Evolutionary conservation across 1,140 invertebrate species (phyloP).

Genomic region (Cyclina sinensis): DNA sequence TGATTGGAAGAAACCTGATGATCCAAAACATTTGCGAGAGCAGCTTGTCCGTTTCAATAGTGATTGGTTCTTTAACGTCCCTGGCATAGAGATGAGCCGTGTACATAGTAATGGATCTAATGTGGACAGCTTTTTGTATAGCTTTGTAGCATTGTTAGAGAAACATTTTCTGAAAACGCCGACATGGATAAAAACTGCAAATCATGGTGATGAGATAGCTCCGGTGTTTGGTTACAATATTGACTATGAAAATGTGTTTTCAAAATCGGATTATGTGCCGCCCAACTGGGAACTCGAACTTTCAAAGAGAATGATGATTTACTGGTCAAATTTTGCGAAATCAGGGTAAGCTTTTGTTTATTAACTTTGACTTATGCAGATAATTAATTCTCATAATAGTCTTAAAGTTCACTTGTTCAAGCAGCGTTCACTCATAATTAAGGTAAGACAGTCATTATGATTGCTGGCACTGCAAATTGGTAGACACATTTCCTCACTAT

Average conservation of each 20-base stretch:
- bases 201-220: neutral
- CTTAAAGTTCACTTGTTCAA: too few relatives aligned
- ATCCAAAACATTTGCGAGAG: constrained; percentile 1
- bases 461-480: too few relatives aligned
- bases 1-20: constrained; percentile 24
- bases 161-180: neutral
- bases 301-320: constrained; percentile 45
- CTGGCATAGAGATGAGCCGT: neutral
- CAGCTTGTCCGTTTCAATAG: neutral
- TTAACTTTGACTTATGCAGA: too few relatives aligned
- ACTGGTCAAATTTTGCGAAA: constrained; percentile 62
- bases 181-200: constrained; percentile 4
- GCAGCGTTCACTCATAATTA: too few relatives aligned
- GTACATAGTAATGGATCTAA: constrained; percentile 12
- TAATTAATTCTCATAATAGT: too few relatives aligned
- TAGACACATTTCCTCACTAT: too few relatives aligned
- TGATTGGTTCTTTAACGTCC: constrained; percentile 37
- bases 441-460: too few relatives aligned
- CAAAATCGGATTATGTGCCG: neutral
- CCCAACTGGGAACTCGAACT: constrained; percentile 30
- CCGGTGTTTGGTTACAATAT: constrained; percentile 86
- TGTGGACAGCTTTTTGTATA: constrained; percentile 16
- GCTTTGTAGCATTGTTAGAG: neutral
- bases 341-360: too few relatives aligned
- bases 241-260: constrained; percentile 6